Percentiles rank a stretch among this genome's conserved stretches.
Evolutionary conservation across 2,113 vertebrate species (phyloP).

Genomic region (Pyrgilauda ruficollis): DNA sequence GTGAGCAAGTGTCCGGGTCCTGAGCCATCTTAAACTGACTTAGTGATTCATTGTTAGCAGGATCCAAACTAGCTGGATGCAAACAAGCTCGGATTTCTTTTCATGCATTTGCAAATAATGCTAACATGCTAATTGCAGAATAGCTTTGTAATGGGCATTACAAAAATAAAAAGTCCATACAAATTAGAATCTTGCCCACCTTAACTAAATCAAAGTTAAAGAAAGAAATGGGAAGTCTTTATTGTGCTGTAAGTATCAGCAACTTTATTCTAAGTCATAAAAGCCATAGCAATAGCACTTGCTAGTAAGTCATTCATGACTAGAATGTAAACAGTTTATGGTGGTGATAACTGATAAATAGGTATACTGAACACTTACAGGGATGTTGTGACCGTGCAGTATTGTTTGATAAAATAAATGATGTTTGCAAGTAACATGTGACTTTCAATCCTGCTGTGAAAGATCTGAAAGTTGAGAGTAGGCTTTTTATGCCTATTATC

Average conservation of each 20-base stretch:
- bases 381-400: background rate
- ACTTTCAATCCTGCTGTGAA: background rate
- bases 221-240: background rate
- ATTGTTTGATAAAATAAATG: background rate
- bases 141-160: background rate
- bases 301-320: background rate
- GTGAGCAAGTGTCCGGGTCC: fast-evolving
- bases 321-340: background rate
- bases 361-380: background rate
- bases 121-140: background rate
- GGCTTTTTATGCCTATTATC: background rate
- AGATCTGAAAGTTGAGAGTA: background rate
- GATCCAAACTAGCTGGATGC: background rate
- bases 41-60: background rate
- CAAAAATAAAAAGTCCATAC: background rate
- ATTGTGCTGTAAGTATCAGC: background rate
- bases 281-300: background rate
- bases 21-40: background rate
- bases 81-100: background rate
- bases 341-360: background rate
- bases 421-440: background rate
- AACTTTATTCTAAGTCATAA: background rate
- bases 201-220: background rate
- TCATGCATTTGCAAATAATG: background rate
- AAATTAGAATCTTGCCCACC: background rate